A percentile compares a stretch with the other conserved stretches of the same genome.
phyloP scores from a whole-genome alignment of 2,888 invertebrate species.

The Oscheius onirici region DNA sequence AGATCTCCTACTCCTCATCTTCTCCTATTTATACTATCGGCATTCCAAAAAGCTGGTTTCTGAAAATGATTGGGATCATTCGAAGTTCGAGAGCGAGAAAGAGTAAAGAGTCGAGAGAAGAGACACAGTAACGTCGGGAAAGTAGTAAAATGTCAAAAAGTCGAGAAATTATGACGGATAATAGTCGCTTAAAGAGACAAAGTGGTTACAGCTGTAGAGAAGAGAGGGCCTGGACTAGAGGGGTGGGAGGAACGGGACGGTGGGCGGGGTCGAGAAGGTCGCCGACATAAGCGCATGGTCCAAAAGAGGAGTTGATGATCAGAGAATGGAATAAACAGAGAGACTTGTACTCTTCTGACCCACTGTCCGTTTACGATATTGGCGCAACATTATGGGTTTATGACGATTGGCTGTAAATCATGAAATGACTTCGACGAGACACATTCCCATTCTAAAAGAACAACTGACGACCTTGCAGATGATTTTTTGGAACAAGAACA shows the following conservation, averaged over 20 bases:
- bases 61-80: not conserved
- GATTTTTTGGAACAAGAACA: too few species aligned
- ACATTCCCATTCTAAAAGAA: too few species aligned
- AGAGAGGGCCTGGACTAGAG: not conserved
- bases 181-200: not conserved
- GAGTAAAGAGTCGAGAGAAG: not conserved
- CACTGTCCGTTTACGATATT: too few species aligned
- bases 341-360: not conserved
- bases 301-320: not conserved
- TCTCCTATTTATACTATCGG: not conserved
- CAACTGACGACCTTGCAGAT: too few species aligned
- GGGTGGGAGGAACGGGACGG: not conserved
- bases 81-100: not conserved
- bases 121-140: not conserved
- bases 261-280: not conserved
- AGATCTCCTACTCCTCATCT: not conserved
- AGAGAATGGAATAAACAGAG: not conserved
- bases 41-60: not conserved
- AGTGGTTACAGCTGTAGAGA: constrained; percentile 4
- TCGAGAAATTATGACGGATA: constrained; percentile 6
- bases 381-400: too few species aligned
- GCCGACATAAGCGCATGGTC: not conserved
- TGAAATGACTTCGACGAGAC: too few species aligned
- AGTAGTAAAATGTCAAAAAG: not conserved
- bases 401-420: too few species aligned